Percentiles rank a stretch among this genome's conserved stretches.
These are phyloP conservation scores for Meteorus colon DNA, from an alignment of 2,888 invertebrate genomes.

Conservation along the genomic window DNA sequence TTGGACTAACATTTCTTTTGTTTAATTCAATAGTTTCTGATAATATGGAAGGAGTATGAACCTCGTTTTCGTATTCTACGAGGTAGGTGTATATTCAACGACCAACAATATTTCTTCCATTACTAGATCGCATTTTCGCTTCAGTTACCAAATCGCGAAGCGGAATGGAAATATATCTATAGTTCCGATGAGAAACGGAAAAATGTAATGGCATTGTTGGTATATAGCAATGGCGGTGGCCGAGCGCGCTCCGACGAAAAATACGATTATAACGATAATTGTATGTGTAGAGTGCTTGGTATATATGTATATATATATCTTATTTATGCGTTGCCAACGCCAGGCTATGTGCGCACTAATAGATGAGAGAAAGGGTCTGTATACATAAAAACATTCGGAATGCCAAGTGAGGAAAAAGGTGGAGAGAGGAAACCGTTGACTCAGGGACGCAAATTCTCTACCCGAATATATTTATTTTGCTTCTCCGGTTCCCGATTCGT, in stretches of 20 bases:
- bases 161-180: slow-evolving; percentile 61
- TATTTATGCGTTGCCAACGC: slow-evolving; percentile 64
- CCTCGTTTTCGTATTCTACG: slow-evolving; percentile 38
- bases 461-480: slow-evolving; percentile 50
- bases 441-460: slow-evolving; percentile 54
- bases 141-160: slow-evolving; percentile 67
- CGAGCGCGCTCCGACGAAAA: slow-evolving; percentile 64
- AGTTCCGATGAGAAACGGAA: slow-evolving; percentile 16
- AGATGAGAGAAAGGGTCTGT: slow-evolving; percentile 49
- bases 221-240: slow-evolving; percentile 28
- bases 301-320: slow-evolving; percentile 60
- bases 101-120: slow-evolving; percentile 42
- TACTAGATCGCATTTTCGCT: slow-evolving; percentile 59
- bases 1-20: not conserved
- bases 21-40: not conserved
- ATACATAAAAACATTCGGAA: slow-evolving; percentile 47
- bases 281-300: slow-evolving; percentile 66
- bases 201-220: slow-evolving; percentile 29
- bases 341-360: slow-evolving; percentile 55
- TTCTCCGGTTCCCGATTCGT: slow-evolving; percentile 41
- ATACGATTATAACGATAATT: slow-evolving; percentile 72
- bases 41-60: not conserved
- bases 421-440: slow-evolving; percentile 50
- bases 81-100: slow-evolving; percentile 23
- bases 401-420: slow-evolving; percentile 44